Evolutionary conservation across 2,888 invertebrate species (phyloP).

Genomic region (Neoitamus cyanurus): DNA sequence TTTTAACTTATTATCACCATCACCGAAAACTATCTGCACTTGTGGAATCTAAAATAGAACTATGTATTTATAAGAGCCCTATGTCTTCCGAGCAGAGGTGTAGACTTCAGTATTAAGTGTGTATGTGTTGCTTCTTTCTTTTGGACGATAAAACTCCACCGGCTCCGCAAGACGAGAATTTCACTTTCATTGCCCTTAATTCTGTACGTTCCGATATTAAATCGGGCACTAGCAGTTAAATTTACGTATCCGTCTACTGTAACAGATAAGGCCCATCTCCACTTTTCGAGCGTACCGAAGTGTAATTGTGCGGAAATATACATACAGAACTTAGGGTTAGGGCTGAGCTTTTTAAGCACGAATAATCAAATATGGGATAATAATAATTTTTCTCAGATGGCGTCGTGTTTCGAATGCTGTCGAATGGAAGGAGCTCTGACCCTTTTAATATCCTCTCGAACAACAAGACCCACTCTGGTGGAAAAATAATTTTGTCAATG

Average conservation of each 20-base stretch:
- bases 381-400: neutral
- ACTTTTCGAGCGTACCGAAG: neutral
- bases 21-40: no score
- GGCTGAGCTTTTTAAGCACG: neutral
- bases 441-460: neutral
- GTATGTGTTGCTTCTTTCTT: no score
- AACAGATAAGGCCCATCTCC: neutral
- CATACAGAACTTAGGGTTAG: no score
- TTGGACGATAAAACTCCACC: neutral
- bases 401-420: neutral
- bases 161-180: neutral
- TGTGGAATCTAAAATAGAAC: no score
- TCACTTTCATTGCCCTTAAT: neutral
- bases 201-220: neutral
- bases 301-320: conserved; percentile 11
- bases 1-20: no score
- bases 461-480: neutral
- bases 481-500: neutral
- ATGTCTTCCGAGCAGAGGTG: no score
- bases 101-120: no score
- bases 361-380: conserved; percentile 22
- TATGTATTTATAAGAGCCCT: no score
- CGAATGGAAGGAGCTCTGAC: neutral
- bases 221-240: neutral
- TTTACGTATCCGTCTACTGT: neutral